Conservation (phyloP, 1,140 invertebrate genomes). For the Littorina saxatilis region DNA sequence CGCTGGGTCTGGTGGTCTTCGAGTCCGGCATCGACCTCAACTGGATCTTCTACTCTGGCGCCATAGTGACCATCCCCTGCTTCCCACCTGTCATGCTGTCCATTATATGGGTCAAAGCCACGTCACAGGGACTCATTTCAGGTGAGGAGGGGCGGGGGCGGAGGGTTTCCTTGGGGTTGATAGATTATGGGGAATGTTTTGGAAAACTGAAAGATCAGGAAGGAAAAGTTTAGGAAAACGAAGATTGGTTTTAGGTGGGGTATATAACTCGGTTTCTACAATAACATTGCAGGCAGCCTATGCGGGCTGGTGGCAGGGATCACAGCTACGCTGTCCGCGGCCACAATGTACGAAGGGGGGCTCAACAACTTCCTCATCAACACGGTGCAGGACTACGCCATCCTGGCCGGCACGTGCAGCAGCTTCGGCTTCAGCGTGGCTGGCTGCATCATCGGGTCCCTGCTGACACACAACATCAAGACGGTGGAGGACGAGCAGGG, state of each 20-base stretch:
- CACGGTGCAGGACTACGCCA: conserved; percentile 72
- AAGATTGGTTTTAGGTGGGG: no score
- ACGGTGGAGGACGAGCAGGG: conserved; percentile 55
- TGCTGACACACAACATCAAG: conserved; percentile 63
- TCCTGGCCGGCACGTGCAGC: conserved; percentile 73
- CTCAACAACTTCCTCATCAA: conserved; percentile 72
- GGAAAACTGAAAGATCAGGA: no score
- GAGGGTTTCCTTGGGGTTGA: no score
- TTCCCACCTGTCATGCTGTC: conserved; percentile 70
- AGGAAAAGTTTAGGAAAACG: no score
- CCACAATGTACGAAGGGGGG: conserved; percentile 70
- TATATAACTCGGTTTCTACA: no score
- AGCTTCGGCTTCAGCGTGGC: conserved; percentile 71
- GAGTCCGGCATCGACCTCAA: conserved; percentile 70
- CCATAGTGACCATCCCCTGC: conserved; percentile 69
- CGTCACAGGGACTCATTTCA: conserved; percentile 64
- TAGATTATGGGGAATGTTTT: no score
- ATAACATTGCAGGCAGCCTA: conserved; percentile 65
- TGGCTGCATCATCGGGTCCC: conserved; percentile 69
- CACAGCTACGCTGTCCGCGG: conserved; percentile 67
- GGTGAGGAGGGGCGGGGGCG: conserved; percentile 47
- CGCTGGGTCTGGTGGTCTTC: conserved; percentile 68
- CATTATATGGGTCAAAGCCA: conserved; percentile 71
- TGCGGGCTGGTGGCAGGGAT: conserved; percentile 71
- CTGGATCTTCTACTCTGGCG: conserved; percentile 72